These are phyloP conservation scores for Apostichopus californicus DNA, from an alignment of 35 echinoderm and acorn worm genomes.

Conservation along the genomic window DNA sequence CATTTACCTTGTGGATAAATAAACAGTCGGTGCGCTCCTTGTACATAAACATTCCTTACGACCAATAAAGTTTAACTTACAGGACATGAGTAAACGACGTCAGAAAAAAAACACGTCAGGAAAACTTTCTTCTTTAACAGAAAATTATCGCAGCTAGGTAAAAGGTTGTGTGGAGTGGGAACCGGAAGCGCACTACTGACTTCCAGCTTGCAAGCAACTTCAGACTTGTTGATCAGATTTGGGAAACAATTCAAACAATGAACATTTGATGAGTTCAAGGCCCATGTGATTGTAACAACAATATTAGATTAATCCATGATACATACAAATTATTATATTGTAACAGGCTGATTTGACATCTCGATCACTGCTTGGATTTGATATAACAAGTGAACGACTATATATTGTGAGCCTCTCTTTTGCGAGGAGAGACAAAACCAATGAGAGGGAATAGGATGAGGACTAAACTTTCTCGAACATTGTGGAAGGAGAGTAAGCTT, in stretches of 20 bases:
- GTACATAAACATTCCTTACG: conserved; percentile 10
- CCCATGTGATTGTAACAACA: background rate
- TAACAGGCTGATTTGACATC: background rate
- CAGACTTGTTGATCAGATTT: background rate
- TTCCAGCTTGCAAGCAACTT: background rate
- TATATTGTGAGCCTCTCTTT: no score
- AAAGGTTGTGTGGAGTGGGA: background rate
- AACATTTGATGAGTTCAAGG: background rate
- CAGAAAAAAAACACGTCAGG: background rate
- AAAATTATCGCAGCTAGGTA: no score
- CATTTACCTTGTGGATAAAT: background rate
- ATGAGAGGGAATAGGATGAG: no score
- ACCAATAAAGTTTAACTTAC: conserved; percentile 11
- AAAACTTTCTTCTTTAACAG: background rate
- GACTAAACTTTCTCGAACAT: no score
- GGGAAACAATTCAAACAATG: conserved; percentile 9
- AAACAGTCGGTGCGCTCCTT: background rate
- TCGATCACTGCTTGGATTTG: no score
- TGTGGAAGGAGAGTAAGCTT: no score
- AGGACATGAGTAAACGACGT: background rate
- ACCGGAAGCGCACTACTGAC: background rate
- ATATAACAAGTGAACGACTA: no score
- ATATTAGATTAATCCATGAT: background rate
- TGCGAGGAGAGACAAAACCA: no score
- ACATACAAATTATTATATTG: background rate